phyloP scores from a whole-genome alignment of 1,140 invertebrate genomes.

The Camponotus floridanus region DNA sequence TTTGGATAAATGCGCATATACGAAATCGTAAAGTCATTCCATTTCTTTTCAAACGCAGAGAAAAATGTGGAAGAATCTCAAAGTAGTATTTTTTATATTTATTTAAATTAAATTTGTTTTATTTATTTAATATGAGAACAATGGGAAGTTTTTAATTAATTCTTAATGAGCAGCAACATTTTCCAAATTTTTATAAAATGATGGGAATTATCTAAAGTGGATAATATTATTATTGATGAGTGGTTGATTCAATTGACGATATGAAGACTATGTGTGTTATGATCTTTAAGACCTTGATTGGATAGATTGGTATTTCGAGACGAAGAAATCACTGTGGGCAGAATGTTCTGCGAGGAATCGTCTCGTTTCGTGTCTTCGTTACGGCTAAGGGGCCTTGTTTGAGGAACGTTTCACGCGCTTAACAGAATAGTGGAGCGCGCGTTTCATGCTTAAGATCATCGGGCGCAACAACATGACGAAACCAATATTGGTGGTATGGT shows the following conservation, averaged over 20 bases:
- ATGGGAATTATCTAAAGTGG: background rate
- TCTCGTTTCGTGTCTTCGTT: constrained; percentile 54
- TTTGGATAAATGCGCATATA: constrained; percentile 56
- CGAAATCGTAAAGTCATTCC: constrained; percentile 14
- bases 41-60: background rate
- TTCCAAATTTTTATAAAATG: background rate
- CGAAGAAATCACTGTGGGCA: constrained; percentile 48
- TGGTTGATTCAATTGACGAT: background rate
- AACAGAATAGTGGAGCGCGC: constrained; percentile 38
- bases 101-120: background rate
- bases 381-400: constrained; percentile 41
- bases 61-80: background rate
- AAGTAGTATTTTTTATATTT: background rate
- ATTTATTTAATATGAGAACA: background rate
- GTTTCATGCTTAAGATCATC: constrained; percentile 54
- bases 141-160: background rate
- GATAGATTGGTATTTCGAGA: constrained; percentile 31
- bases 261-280: background rate
- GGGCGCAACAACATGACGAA: constrained; percentile 29
- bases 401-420: constrained; percentile 49
- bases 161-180: background rate
- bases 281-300: constrained; percentile 1
- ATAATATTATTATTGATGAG: background rate
- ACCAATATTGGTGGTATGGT: constrained; percentile 22
- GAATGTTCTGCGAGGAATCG: constrained; percentile 23